Evolutionary conservation across 2,797 vertebrate species (phyloP).

Genomic region (Cheracebus regulus): DNA sequence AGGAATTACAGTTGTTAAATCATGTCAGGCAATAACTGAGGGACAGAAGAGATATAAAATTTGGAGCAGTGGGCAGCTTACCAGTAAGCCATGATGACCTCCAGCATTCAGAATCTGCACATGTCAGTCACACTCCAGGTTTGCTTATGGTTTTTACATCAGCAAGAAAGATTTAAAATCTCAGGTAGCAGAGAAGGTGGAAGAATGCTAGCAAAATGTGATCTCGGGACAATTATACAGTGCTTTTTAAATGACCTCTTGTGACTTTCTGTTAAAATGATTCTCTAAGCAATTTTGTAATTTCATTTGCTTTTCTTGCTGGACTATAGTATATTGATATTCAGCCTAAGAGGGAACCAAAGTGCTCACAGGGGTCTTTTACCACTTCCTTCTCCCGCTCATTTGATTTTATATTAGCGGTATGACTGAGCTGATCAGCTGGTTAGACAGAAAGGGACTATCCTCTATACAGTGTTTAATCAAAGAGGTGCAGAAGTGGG

Average conservation of each 20-base stretch:
- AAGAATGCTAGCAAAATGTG: constrained; percentile 5
- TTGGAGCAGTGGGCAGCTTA: constrained; percentile 80
- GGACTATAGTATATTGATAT: constrained; percentile 61
- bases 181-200: constrained; percentile 62
- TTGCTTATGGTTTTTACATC: constrained; percentile 62
- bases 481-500: constrained; percentile 71
- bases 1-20: constrained; percentile 89
- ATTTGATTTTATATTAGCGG: constrained; percentile 65
- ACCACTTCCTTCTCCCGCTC: constrained; percentile 14
- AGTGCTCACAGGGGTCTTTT: constrained; percentile 31
- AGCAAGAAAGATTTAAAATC: constrained; percentile 68
- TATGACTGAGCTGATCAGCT: constrained; percentile 69
- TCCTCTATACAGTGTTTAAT: constrained; percentile 72
- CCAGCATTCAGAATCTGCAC: constrained; percentile 54
- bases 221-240: constrained; percentile 34
- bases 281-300: constrained; percentile 58
- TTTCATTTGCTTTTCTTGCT: constrained; percentile 67
- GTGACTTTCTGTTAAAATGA: constrained; percentile 66
- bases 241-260: constrained; percentile 68
- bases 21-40: constrained; percentile 84
- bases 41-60: constrained; percentile 84
- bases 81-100: constrained; percentile 82
- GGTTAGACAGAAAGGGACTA: constrained; percentile 64
- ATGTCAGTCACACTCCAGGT: constrained; percentile 68
- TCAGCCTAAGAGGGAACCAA: constrained; percentile 54